A percentile compares a stretch with the other conserved stretches of the same genome.
Evolutionary conservation across 2,113 vertebrate species (phyloP).

Genomic region (Vulpes ferrilata): DNA sequence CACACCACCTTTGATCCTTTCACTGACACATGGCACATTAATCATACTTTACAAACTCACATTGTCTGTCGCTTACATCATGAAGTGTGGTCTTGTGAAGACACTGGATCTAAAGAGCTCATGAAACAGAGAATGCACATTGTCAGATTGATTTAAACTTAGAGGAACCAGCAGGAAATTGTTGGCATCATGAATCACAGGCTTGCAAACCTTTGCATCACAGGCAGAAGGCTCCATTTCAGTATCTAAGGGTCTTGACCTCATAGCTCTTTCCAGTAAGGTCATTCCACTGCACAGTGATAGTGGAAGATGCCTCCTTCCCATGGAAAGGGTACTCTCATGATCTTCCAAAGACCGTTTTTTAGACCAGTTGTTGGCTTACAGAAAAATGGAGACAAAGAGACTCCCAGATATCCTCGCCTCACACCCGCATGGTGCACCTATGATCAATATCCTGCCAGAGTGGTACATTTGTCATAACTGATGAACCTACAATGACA

Average conservation of each 20-base stretch:
- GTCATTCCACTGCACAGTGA: neutral
- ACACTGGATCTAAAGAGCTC: neutral
- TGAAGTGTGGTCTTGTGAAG: neutral
- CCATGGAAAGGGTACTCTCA: neutral
- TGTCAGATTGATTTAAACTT: neutral
- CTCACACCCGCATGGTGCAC: fast-evolving
- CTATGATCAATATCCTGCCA: fast-evolving
- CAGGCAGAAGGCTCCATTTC: neutral
- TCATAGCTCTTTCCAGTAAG: neutral
- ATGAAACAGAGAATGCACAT: neutral
- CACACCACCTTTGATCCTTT: neutral
- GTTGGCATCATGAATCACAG: neutral
- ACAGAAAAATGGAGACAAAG: neutral
- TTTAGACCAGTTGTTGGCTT: neutral
- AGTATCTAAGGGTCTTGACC: neutral
- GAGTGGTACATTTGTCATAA: fast-evolving
- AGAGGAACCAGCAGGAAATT: neutral
- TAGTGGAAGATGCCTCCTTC: neutral
- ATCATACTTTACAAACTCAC: neutral
- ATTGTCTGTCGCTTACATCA: constrained; percentile 3
- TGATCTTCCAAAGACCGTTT: neutral
- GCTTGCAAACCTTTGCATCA: neutral
- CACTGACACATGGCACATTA: neutral
- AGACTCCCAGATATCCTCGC: neutral
- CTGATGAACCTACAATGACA: fast-evolving